Conservation (phyloP, 35 echinoderm and acorn worm genomes). For the Nesometra sesokonis region DNA sequence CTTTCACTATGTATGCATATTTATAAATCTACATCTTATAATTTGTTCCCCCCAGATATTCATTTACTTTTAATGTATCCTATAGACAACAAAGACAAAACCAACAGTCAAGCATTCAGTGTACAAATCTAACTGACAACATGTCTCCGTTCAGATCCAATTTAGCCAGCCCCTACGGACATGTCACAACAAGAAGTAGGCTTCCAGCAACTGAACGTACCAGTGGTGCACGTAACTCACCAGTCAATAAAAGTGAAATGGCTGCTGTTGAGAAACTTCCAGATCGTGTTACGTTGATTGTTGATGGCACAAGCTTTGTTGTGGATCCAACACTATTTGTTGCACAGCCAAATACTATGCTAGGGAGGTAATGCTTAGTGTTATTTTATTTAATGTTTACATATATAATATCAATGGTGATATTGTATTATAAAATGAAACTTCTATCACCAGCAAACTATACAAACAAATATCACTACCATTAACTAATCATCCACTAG, state of each 20-base stretch:
- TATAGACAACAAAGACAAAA: background rate
- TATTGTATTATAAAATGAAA: too few relatives aligned
- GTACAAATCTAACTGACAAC: background rate
- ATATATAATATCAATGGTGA: too few relatives aligned
- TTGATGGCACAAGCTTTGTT: slow-evolving; percentile 85
- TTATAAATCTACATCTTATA: too few relatives aligned
- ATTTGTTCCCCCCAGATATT: background rate
- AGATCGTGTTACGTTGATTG: slow-evolving; percentile 77
- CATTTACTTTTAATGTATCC: background rate
- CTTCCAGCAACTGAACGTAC: background rate
- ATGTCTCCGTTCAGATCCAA: background rate
- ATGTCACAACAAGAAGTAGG: background rate
- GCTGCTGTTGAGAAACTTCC: slow-evolving; percentile 39
- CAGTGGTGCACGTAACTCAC: background rate
- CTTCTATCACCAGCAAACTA: too few relatives aligned
- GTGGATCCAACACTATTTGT: slow-evolving; percentile 74
- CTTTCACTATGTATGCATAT: too few relatives aligned
- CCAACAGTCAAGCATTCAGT: background rate
- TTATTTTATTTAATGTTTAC: too few relatives aligned
- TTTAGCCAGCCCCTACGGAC: background rate
- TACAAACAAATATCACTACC: too few relatives aligned
- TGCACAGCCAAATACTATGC: slow-evolving; percentile 91
- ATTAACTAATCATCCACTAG: too few relatives aligned
- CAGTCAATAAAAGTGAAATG: background rate
- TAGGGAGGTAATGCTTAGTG: slow-evolving; percentile 83